Conservation (phyloP, 2,113 vertebrate genomes). For the Periophthalmodon schlosseri region DNA sequence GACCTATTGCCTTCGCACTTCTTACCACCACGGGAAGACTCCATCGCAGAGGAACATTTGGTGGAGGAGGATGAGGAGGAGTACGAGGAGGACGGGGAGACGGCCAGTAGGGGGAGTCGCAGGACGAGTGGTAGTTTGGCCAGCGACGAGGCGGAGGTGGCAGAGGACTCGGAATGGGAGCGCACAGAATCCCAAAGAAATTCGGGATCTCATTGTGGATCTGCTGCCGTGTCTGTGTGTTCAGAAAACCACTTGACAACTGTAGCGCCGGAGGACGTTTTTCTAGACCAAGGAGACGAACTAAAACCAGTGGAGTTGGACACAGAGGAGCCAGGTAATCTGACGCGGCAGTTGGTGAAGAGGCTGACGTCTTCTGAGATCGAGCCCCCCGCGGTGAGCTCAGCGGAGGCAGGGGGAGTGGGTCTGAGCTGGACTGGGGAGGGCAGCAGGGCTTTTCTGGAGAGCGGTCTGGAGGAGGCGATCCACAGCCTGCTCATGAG, state of each 20-base stretch:
- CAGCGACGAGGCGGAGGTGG: slow-evolving; percentile 65
- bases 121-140: slow-evolving; percentile 65
- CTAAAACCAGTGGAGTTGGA: slow-evolving; percentile 96
- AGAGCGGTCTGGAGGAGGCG: slow-evolving; percentile 92
- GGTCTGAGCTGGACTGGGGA: slow-evolving; percentile 82
- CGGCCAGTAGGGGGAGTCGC: slow-evolving; percentile 59
- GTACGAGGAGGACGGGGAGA: slow-evolving; percentile 59
- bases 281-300: slow-evolving; percentile 79
- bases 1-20: slow-evolving; percentile 50
- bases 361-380: slow-evolving; percentile 89
- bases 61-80: slow-evolving; percentile 59
- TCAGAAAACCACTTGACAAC: slow-evolving; percentile 64
- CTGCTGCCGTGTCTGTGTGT: slow-evolving; percentile 54
- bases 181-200: slow-evolving; percentile 64
- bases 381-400: slow-evolving; percentile 32
- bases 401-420: slow-evolving; percentile 47
- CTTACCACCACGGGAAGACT: slow-evolving; percentile 56
- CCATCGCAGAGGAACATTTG: slow-evolving; percentile 60
- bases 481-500: slow-evolving; percentile 87
- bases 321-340: slow-evolving; percentile 85
- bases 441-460: slow-evolving; percentile 84
- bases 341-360: slow-evolving; percentile 93
- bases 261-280: slow-evolving; percentile 69
- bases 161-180: slow-evolving; percentile 75
- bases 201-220: slow-evolving; percentile 58